Percentiles rank a stretch among this genome's conserved stretches.
Conservation (phyloP, 2,113 vertebrate genomes). For the Anthoscopus minutus region DNA sequence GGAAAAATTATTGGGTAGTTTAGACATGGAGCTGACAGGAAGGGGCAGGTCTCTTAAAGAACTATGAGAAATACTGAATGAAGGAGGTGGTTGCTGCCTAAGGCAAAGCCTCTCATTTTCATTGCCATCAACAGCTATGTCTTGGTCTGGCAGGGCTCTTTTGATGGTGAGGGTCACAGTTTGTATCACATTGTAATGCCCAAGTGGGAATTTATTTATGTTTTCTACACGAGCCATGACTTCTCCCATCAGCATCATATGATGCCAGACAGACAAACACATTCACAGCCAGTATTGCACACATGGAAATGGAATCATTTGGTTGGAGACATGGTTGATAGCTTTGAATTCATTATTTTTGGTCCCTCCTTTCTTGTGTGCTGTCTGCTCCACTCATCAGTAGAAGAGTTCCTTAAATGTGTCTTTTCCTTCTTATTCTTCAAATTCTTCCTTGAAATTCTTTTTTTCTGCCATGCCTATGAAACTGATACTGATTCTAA, state of each 20-base stretch:
- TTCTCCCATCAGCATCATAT: not conserved
- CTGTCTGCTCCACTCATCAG: not conserved
- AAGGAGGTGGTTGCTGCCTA: not conserved
- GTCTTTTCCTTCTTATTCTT: not conserved
- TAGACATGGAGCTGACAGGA: not conserved
- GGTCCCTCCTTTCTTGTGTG: not conserved
- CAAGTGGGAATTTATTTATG: not conserved
- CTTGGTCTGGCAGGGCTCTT: not conserved
- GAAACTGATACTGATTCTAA: not conserved
- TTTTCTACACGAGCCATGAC: not conserved
- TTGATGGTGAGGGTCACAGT: not conserved
- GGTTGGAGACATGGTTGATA: too few relatives aligned
- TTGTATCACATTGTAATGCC: not conserved
- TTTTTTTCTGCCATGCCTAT: not conserved
- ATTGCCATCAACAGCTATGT: accelerated
- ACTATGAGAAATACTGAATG: not conserved
- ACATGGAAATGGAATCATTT: not conserved
- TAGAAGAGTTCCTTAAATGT: not conserved
- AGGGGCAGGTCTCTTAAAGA: not conserved
- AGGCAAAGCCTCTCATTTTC: not conserved
- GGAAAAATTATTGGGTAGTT: not conserved
- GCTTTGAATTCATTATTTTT: not conserved
- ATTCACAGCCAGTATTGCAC: not conserved
- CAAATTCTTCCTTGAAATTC: not conserved
- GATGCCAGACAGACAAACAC: not conserved